Percentiles rank a stretch among this genome's conserved stretches.
phyloP scores from a whole-genome alignment of 2,797 vertebrate species.

The Acanthornis magna region DNA sequence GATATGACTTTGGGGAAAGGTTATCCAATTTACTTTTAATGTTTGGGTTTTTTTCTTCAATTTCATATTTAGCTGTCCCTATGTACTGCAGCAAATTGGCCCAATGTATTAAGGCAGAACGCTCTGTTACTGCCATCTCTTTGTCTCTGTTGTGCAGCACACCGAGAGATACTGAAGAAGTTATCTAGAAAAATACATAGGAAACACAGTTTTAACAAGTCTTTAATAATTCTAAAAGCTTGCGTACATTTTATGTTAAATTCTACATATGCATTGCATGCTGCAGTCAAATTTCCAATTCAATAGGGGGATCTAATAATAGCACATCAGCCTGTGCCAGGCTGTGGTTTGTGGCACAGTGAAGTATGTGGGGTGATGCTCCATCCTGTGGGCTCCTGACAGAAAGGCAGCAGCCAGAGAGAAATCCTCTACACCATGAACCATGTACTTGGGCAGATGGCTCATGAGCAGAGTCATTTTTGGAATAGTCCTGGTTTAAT shows the following conservation, averaged over 20 bases:
- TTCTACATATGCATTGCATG: not conserved
- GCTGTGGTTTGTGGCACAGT: not conserved
- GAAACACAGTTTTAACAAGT: not conserved
- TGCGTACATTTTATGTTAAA: not conserved
- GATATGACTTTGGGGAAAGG: not conserved
- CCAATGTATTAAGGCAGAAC: not conserved
- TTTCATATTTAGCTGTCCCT: not conserved
- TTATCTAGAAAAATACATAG: not conserved
- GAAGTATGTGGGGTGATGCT: not conserved
- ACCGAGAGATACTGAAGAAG: not conserved
- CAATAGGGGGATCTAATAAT: not conserved
- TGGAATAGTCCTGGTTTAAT: not conserved
- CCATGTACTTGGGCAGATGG: not conserved
- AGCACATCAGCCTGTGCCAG: not conserved
- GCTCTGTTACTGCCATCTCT: not conserved
- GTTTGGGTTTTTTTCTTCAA: not conserved
- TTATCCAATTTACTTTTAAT: not conserved
- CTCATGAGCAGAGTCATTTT: not conserved
- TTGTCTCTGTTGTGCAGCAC: not conserved
- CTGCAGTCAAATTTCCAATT: slow-evolving; percentile 8
- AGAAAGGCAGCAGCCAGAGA: not conserved
- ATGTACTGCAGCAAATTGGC: not conserved
- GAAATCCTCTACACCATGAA: not conserved
- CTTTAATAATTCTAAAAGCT: not conserved
- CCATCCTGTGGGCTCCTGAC: not conserved